phyloP scores from a whole-genome alignment of 2,113 vertebrate genomes.

The Zapornia atra region DNA sequence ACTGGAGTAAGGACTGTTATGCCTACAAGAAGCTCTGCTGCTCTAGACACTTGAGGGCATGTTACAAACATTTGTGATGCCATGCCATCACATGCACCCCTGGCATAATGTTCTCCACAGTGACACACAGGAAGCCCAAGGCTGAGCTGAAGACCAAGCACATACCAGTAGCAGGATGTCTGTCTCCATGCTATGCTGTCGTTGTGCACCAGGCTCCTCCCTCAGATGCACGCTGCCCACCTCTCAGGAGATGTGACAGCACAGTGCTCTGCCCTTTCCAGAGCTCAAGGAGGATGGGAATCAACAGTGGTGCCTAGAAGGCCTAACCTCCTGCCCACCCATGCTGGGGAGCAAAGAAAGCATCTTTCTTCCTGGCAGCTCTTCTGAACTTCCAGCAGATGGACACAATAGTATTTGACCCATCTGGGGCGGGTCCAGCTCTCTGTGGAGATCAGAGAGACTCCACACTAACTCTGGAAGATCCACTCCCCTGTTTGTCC shows the following conservation, averaged over 20 bases:
- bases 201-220: background rate
- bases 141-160: background rate
- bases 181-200: background rate
- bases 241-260: background rate
- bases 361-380: background rate
- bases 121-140: background rate
- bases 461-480: background rate
- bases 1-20: background rate
- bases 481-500: background rate
- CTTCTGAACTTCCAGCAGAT: background rate
- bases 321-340: background rate
- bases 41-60: background rate
- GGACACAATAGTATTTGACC: background rate
- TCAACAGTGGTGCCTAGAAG: background rate
- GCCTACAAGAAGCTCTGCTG: background rate
- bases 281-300: background rate
- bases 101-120: background rate
- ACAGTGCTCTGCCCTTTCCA: background rate
- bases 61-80: background rate
- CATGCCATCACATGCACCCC: rapidly evolving
- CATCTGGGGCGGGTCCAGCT: background rate
- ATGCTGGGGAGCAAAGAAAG: background rate
- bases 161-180: background rate
- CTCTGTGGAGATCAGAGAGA: background rate
- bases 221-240: rapidly evolving